These are phyloP conservation scores for Bibio marci DNA, from an alignment of 2,888 invertebrate genomes.

Conservation along the genomic window DNA sequence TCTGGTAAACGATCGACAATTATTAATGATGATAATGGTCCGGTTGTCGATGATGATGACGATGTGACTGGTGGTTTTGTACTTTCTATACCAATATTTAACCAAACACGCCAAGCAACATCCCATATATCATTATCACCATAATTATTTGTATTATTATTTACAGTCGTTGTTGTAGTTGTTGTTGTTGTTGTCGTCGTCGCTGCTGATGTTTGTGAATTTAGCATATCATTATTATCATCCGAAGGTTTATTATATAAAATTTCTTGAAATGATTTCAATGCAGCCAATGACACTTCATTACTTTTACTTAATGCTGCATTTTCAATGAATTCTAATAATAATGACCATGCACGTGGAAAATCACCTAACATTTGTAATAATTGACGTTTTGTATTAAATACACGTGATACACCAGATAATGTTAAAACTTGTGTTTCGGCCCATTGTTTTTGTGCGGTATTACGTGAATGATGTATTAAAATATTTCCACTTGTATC, in stretches of 20 bases:
- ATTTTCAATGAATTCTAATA: constrained; percentile 87
- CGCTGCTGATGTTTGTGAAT: constrained; percentile 10
- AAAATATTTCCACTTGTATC: constrained; percentile 86
- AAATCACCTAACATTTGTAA: constrained; percentile 79
- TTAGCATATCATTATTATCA: constrained; percentile 16
- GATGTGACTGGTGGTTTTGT: constrained; percentile 38
- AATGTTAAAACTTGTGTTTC: constrained; percentile 88
- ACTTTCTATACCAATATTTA: constrained; percentile 67
- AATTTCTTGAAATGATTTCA: constrained; percentile 95
- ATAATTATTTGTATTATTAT: constrained; percentile 10
- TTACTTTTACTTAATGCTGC: constrained; percentile 83
- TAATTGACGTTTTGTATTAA: constrained; percentile 77
- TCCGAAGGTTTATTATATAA: constrained; percentile 43
- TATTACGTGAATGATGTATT: constrained; percentile 96
- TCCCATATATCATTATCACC: constrained; percentile 8
- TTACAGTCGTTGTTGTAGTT: constrained; percentile 23
- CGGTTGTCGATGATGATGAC: background rate
- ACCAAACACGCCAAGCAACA: constrained; percentile 72
- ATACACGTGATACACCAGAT: constrained; percentile 76
- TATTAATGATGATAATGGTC: too few relatives aligned
- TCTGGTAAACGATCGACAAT: constrained; percentile 12
- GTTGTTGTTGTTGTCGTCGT: constrained; percentile 8
- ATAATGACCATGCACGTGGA: constrained; percentile 79
- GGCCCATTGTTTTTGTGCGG: constrained; percentile 98
- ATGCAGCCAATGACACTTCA: constrained; percentile 87